Base-by-base conservation (phyloP, 2,888 invertebrate genomes). In the Rhagonycha fulva region DNA sequence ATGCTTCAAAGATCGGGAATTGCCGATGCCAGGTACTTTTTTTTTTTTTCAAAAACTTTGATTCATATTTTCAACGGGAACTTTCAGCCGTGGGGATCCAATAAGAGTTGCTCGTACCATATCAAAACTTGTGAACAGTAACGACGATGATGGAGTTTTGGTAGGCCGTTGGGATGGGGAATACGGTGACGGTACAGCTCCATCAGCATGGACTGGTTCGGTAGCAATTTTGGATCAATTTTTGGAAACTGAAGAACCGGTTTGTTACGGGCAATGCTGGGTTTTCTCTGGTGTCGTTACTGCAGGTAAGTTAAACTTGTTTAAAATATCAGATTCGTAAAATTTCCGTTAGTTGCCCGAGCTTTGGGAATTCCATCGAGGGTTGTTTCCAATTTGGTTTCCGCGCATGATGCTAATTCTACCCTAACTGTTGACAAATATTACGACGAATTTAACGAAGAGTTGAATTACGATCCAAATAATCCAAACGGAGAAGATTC, bases 201-300 rank as follows among this genome's bases (percentile, higher is more conserved):
- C 96, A 0, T 91, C 93, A 0, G 92, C 92, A 14, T 96, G 96
- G 96, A 93, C 94, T 0, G 95, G 95, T 69, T 94, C 94, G 28
- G 92, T 94, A 9, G 92, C 93, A 66, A 96, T 96, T 83, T 87
- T 96, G 71, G 91, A 93, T 72, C 89, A 95, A 85, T 96, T 92
- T 87, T 85, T 91, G 80, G 91, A 90, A 85, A 92, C 89, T 0
- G 90, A 90, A 78, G 87, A 90, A 63, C 91, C 93, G 7, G 95
- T 96, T 9, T 90, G 90, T 14, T 96, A 94, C 83, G 96, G 96
- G 4, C 96, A 96, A 84, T 96, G 96, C 86, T 96, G 95, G 95
- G 95, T 96, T 2, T 96, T 95, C 84, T 93, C 95, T 30, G 96
- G 95, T 0, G 92, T 96, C 12, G 92, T 93, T 1, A 94, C 94